phyloP scores from a whole-genome alignment of 2,113 vertebrate genomes.

The Prunella himalayana region DNA sequence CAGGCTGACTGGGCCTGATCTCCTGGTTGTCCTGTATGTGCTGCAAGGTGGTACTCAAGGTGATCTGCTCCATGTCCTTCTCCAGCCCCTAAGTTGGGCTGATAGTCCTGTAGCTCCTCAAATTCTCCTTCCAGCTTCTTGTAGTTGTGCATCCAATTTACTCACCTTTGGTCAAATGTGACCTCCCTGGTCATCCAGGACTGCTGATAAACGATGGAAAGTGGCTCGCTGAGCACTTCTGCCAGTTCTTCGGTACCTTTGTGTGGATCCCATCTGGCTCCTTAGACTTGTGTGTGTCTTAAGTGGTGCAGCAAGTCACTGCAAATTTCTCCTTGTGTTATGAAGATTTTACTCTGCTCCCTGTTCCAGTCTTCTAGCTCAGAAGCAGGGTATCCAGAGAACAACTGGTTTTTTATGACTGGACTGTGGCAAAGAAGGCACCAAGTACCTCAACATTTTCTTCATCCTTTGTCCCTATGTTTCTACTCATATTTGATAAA shows the following conservation, averaged over 20 bases:
- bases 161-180: neutral
- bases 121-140: neutral
- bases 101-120: neutral
- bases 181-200: neutral
- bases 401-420: neutral
- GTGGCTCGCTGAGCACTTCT: rapidly evolving
- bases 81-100: neutral
- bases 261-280: neutral
- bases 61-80: neutral
- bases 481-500: neutral
- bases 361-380: neutral
- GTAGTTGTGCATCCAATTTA: neutral
- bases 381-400: too few species aligned
- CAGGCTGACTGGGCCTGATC: neutral
- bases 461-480: neutral
- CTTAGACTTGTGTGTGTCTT: neutral
- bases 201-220: neutral
- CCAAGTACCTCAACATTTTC: neutral
- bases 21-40: neutral
- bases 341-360: neutral
- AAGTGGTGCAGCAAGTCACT: neutral
- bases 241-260: neutral
- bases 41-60: neutral
- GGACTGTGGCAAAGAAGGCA: neutral
- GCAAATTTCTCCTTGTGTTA: neutral